Evolutionary conservation across 2,113 vertebrate genomes (phyloP).

Genomic region (Camarhynchus parvulus): DNA sequence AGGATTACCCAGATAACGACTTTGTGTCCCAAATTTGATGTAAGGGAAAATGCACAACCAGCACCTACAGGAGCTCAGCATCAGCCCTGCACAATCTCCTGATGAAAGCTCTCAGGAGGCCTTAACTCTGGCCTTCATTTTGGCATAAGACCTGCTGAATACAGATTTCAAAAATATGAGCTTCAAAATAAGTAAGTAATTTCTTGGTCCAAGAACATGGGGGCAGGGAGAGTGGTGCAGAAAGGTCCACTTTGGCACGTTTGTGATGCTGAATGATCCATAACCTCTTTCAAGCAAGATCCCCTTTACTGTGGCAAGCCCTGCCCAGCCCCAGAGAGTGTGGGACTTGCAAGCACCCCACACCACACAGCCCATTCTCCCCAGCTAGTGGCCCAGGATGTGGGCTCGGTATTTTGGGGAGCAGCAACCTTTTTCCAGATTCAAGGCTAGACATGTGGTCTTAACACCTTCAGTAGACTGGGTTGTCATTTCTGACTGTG

Average conservation of each 20-base stretch:
- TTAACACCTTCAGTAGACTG: not conserved
- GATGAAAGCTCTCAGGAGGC: not conserved
- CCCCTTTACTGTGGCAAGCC: not conserved
- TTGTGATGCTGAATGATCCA: not conserved
- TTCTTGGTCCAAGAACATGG: not conserved
- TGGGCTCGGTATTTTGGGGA: rapidly evolving
- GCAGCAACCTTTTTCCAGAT: not conserved
- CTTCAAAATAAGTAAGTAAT: not conserved
- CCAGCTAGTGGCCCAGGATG: not conserved
- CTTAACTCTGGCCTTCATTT: not conserved
- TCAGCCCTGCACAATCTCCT: not conserved
- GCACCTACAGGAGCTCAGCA: not conserved
- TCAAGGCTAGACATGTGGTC: not conserved
- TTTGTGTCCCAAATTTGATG: rapidly evolving
- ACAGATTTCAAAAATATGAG: not conserved
- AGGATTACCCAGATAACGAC: not conserved
- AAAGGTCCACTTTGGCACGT: not conserved
- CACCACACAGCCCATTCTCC: not conserved
- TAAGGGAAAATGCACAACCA: not conserved
- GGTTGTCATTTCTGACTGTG: not conserved
- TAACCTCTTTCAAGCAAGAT: not conserved
- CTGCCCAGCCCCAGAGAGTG: rapidly evolving
- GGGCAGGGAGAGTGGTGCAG: rapidly evolving
- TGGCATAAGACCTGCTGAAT: not conserved
- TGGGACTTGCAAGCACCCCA: not conserved